These are phyloP conservation scores for Sander lucioperca DNA, from an alignment of 2,113 vertebrate genomes.

Conservation along the genomic window DNA sequence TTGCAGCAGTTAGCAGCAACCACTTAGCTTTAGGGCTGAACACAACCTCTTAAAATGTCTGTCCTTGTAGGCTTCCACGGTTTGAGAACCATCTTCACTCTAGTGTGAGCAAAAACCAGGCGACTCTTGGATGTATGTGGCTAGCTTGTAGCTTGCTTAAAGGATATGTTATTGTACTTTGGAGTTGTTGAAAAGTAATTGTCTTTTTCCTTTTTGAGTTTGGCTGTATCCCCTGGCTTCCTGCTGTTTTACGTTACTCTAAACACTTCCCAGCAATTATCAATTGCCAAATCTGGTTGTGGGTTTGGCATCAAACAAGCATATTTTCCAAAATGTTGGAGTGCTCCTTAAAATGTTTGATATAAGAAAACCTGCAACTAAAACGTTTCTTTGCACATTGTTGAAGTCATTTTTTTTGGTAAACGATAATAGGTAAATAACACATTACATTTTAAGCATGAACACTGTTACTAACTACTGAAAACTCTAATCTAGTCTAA, in stretches of 20 bases:
- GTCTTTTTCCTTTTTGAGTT: neutral
- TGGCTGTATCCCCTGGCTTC: neutral
- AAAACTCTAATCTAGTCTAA: neutral
- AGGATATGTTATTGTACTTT: neutral
- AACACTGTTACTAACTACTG: neutral
- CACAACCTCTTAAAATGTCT: neutral
- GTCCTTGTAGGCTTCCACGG: no score
- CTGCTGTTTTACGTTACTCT: neutral
- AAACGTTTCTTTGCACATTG: neutral
- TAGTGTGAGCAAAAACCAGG: neutral
- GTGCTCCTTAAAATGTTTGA: conserved; percentile 2
- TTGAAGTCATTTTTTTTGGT: neutral
- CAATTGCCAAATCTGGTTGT: neutral
- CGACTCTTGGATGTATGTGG: neutral
- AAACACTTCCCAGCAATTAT: neutral
- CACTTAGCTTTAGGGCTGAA: neutral
- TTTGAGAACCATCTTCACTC: neutral
- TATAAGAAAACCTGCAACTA: neutral
- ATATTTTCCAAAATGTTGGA: conserved; percentile 20
- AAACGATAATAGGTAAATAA: neutral
- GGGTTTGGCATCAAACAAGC: neutral
- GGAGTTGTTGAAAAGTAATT: neutral
- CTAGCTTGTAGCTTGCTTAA: neutral
- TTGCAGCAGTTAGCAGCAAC: neutral
- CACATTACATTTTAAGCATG: neutral